phyloP scores from a whole-genome alignment of 1,140 invertebrate genomes.

The Habropoda laboriosa region DNA sequence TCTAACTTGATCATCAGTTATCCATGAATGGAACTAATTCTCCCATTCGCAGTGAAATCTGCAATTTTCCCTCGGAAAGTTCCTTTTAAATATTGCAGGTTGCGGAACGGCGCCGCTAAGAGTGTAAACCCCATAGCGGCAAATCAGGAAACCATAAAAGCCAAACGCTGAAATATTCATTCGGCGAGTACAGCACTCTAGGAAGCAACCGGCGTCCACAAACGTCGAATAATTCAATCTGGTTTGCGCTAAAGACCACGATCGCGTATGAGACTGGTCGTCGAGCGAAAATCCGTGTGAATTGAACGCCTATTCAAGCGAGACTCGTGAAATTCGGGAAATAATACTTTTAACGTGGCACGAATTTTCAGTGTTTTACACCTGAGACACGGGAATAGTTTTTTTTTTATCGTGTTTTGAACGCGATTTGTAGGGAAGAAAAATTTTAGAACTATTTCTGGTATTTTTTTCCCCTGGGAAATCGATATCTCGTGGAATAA shows the following conservation, averaged over 20 bases:
- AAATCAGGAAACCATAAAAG: constrained; percentile 14
- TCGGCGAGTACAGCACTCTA: background rate
- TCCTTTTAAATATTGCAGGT: background rate
- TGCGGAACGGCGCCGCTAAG: background rate
- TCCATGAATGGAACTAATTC: no score
- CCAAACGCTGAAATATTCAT: background rate
- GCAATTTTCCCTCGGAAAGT: background rate
- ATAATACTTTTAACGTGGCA: no score
- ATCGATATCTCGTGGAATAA: no score
- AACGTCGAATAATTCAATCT: constrained; percentile 5
- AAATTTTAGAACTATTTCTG: no score
- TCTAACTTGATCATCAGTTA: no score
- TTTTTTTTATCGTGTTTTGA: no score
- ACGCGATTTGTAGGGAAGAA: no score
- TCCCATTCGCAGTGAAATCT: no score
- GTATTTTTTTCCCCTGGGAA: no score
- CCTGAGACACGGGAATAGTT: no score
- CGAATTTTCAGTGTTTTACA: no score
- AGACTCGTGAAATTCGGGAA: background rate
- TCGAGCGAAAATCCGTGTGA: background rate
- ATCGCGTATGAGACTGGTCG: background rate
- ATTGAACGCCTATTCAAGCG: background rate
- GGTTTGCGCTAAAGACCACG: background rate
- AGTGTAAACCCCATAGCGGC: background rate
- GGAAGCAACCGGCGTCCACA: background rate